Percentiles rank a stretch among this genome's conserved stretches.
phyloP scores from a whole-genome alignment of 2,888 invertebrate species.

The Hoplodrina blanda region DNA sequence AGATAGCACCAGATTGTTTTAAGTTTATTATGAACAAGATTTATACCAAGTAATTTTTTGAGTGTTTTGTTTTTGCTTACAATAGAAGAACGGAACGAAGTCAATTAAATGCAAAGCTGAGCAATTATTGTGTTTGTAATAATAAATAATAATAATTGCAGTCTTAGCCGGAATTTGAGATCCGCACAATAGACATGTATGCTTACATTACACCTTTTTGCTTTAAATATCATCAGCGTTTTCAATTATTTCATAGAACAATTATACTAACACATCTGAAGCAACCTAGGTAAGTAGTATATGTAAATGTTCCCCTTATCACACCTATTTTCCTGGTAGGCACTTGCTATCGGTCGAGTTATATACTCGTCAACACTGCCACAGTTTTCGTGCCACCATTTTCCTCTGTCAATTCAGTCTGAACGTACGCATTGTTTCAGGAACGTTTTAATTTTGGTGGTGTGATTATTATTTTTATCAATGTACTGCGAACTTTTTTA shows the following conservation, averaged over 20 bases:
- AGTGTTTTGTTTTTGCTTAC: constrained; percentile 45
- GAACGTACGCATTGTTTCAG: constrained; percentile 79
- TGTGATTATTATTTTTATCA: constrained; percentile 56
- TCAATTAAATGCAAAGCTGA: constrained; percentile 35
- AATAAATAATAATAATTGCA: constrained; percentile 29
- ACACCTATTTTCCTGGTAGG: constrained; percentile 83
- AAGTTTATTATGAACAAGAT: constrained; percentile 55
- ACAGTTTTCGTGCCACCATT: constrained; percentile 82
- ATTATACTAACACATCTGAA: constrained; percentile 36
- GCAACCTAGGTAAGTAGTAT: constrained; percentile 41
- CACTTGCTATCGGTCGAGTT: constrained; percentile 77
- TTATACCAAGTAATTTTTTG: constrained; percentile 47
- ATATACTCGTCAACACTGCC: constrained; percentile 64
- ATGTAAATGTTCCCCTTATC: constrained; percentile 80
- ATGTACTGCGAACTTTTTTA: constrained; percentile 30
- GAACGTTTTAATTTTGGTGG: constrained; percentile 62
- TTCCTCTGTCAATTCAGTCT: constrained; percentile 83
- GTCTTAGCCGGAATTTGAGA: constrained; percentile 40
- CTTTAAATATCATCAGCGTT: background rate
- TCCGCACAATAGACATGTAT: background rate
- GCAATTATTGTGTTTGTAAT: constrained; percentile 35
- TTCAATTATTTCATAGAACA: constrained; percentile 32
- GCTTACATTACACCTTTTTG: constrained; percentile 19
- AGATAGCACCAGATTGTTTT: constrained; percentile 56
- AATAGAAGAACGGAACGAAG: constrained; percentile 34